Evolutionary conservation across 2,888 invertebrate species (phyloP), one percentile per base, ranked within the genome.

Genomic region (Tetranychus truncatus): DNA sequence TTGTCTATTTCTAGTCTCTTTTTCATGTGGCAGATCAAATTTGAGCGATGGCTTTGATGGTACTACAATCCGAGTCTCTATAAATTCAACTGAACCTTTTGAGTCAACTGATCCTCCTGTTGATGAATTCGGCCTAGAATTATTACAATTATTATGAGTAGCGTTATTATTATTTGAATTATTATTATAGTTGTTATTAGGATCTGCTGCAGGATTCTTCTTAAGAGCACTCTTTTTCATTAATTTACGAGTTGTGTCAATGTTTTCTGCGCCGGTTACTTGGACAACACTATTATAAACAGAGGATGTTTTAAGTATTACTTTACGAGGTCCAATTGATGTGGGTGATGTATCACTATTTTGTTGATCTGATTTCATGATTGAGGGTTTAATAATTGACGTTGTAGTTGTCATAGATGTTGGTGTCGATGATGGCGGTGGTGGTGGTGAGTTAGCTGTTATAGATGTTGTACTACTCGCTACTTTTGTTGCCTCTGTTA

Each of bases 161-260:
- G 34, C 34, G 5, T 34, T 55, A 55, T 55, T 55, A 55, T 55
- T 55, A 9, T 55, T 9, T 15, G 9, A 15, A 7, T 55, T 55
- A 7, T 15, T 55, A 55, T 55, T 55, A 15, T 9, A 55, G 15
- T 55, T 55, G 55, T 55, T 55, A 55, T 55, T 55, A 0, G 15
- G 7, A 55, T 69, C 69, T 6, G 69, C 20, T 24, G 69, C 1
- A 20, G 69, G 20, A 21, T 69, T 69, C 15, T 69, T 69, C 34
- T 69, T 69, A 24, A 69, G 69, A n/a, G 69, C 69, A 69, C 69
- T 69, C 69, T 69, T 69, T 24, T 69, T 69, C 11, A 20, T 21
- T 24, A 69, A 20, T 24, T 69, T 69, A 69, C 21, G 69, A 15
- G 55, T 55, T 55, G 55, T 15, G 55, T 55, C 55, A 55, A 55